Evolutionary conservation across 2,888 invertebrate genomes (phyloP).

Genomic region (Melanchra persicariae): DNA sequence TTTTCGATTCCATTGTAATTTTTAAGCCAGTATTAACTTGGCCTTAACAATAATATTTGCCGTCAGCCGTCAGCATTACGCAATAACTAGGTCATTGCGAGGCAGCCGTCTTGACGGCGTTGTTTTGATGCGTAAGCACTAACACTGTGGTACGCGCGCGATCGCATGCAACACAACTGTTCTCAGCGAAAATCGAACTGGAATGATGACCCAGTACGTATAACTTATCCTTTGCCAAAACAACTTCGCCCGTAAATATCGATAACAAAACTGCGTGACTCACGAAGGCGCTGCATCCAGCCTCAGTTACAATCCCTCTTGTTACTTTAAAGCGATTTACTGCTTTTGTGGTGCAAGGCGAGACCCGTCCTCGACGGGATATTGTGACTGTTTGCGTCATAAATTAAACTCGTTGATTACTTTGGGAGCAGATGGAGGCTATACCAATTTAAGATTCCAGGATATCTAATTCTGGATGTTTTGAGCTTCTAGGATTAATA

Average conservation of each 20-base stretch:
- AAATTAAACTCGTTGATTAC: slow-evolving; percentile 74
- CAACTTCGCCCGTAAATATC: slow-evolving; percentile 62
- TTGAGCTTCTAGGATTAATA: slow-evolving; percentile 39
- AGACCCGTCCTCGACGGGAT: slow-evolving; percentile 56
- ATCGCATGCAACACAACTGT: no score
- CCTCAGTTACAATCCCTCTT: slow-evolving; percentile 42
- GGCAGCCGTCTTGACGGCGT: no score
- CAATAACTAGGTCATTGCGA: no score
- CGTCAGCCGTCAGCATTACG: no score
- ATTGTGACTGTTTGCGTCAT: slow-evolving; percentile 73
- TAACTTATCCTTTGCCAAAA: slow-evolving; percentile 53
- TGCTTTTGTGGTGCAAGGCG: slow-evolving; percentile 69
- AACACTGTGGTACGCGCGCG: no score
- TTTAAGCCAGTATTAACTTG: no score
- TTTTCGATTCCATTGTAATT: no score
- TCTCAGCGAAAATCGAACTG: no score
- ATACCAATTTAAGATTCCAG: slow-evolving; percentile 39
- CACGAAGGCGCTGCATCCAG: slow-evolving; percentile 47
- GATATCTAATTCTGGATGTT: slow-evolving; percentile 33
- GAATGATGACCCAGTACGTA: slow-evolving; percentile 21
- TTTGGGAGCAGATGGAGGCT: slow-evolving; percentile 67
- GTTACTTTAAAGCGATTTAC: slow-evolving; percentile 69
- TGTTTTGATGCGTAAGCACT: no score
- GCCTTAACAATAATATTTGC: no score
- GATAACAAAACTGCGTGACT: slow-evolving; percentile 49